Evolutionary conservation across 2,888 invertebrate species (phyloP).

Genomic region (Conomelus anceps): DNA sequence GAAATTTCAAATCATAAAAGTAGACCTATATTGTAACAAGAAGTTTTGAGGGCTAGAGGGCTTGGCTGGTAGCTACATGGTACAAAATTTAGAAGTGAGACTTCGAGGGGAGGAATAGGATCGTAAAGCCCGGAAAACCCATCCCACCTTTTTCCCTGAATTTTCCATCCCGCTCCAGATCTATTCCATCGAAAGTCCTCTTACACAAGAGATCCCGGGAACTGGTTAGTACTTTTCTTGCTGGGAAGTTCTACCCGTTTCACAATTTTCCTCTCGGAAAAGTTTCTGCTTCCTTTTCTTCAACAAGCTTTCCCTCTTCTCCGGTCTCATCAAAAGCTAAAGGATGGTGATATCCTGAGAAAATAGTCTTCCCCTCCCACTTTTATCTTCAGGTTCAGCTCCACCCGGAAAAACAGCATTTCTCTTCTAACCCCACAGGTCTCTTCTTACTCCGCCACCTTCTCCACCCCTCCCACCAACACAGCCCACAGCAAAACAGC

Average conservation of each 20-base stretch:
- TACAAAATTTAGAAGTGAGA: neutral
- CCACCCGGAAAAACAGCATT: neutral
- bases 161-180: neutral
- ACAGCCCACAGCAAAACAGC: neutral
- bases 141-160: neutral
- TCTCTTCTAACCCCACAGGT: neutral
- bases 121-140: neutral
- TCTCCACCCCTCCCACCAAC: neutral
- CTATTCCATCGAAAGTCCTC: neutral
- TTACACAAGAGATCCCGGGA: neutral
- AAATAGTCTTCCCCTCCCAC: neutral
- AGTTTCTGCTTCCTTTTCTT: neutral
- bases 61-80: neutral
- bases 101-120: neutral
- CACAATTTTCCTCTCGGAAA: neutral
- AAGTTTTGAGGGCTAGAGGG: neutral
- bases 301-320: neutral
- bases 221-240: neutral
- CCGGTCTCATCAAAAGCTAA: neutral
- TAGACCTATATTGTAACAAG: neutral
- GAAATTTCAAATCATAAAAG: neutral
- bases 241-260: neutral
- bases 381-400: neutral
- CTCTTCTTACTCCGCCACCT: neutral
- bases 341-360: neutral